phyloP scores from a whole-genome alignment of 2,797 vertebrate genomes.

The Staurois parvus region DNA sequence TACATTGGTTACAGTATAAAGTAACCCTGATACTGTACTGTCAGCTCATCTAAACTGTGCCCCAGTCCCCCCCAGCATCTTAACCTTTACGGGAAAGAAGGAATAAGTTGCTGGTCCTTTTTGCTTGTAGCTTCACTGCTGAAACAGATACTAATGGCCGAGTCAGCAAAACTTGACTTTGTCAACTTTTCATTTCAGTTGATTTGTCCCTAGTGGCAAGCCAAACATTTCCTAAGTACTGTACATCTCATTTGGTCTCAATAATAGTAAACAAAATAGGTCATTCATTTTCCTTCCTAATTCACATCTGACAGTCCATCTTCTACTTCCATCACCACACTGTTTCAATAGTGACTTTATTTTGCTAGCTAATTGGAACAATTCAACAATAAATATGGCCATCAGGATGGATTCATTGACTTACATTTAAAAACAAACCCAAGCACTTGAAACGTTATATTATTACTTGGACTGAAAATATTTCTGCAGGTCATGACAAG shows the following conservation, averaged over 20 bases:
- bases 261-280: conserved; percentile 12
- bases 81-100: no score
- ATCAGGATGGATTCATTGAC: neutral
- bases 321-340: neutral
- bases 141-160: neutral
- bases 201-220: neutral
- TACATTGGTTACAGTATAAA: no score
- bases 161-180: neutral
- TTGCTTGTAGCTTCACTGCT: neutral
- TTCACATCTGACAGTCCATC: neutral
- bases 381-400: neutral
- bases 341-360: neutral
- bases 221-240: neutral
- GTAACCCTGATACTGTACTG: no score
- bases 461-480: conserved; percentile 21
- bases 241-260: neutral
- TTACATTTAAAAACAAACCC: neutral
- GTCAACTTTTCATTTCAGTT: neutral
- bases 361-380: conserved; percentile 19
- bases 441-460: neutral
- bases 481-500: conserved; percentile 9
- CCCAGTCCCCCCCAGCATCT: no score
- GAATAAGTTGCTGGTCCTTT: no score
- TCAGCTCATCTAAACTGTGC: no score
- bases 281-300: conserved; percentile 7